Conservation (phyloP, 2,888 invertebrate species). For the Clepsis dumicolana region DNA sequence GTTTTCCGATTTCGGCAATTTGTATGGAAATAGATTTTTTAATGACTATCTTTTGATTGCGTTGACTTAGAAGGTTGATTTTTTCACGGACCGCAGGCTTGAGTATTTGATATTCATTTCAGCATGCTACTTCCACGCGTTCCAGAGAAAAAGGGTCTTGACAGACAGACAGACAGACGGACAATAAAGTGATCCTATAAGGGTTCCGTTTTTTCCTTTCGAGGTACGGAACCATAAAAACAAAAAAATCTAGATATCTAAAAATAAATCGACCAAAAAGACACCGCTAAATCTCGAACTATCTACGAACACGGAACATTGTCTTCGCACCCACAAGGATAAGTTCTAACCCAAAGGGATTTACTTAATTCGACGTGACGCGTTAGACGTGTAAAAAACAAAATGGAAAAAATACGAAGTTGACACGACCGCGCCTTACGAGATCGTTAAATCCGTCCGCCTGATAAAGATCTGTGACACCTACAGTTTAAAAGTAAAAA, state of each 20-base stretch:
- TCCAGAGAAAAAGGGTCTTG: too few relatives aligned
- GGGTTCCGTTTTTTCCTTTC: too few relatives aligned
- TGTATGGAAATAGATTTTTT: too few relatives aligned
- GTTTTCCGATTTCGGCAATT: too few relatives aligned
- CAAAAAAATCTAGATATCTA: neutral
- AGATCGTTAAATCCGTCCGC: slow-evolving; percentile 80
- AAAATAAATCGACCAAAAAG: slow-evolving; percentile 13
- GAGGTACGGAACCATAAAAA: neutral
- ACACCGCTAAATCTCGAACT: slow-evolving; percentile 21
- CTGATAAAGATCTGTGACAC: slow-evolving; percentile 84
- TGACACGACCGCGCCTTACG: slow-evolving; percentile 77
- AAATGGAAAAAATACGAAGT: slow-evolving; percentile 66
- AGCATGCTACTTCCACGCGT: too few relatives aligned
- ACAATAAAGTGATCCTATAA: too few relatives aligned
- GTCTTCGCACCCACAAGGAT: slow-evolving; percentile 67
- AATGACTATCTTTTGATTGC: too few relatives aligned
- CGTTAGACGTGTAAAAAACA: slow-evolving; percentile 73
- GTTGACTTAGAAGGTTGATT: too few relatives aligned
- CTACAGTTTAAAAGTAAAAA: slow-evolving; percentile 62
- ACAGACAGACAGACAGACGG: too few relatives aligned
- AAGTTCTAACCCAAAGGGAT: slow-evolving; percentile 75
- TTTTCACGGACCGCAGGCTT: too few relatives aligned
- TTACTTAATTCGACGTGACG: slow-evolving; percentile 83
- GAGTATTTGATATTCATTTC: too few relatives aligned
- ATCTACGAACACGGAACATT: slow-evolving; percentile 50